Percentiles rank a stretch among this genome's conserved stretches.
These are phyloP conservation scores for Damaliscus lunatus DNA, from an alignment of 2,113 vertebrate genomes.

Conservation along the genomic window DNA sequence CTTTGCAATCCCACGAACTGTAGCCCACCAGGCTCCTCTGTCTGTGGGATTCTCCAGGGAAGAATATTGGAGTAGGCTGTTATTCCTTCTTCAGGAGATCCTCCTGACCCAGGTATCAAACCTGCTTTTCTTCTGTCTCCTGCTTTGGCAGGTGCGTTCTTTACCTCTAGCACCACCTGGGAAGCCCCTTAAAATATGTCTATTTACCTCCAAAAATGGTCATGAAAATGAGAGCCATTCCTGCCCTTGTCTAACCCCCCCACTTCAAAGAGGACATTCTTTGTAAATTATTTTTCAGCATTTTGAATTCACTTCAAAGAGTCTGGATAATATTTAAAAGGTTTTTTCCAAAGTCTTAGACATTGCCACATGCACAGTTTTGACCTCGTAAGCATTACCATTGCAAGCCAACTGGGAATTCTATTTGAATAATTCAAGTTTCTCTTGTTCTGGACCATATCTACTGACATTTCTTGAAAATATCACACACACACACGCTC, in stretches of 20 bases:
- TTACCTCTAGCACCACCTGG: background rate
- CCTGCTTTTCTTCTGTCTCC: background rate
- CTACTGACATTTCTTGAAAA: background rate
- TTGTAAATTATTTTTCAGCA: slow-evolving; percentile 58
- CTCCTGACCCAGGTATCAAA: background rate
- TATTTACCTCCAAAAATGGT: slow-evolving; percentile 43
- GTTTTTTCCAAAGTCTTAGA: slow-evolving; percentile 46
- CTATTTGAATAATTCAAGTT: slow-evolving; percentile 34
- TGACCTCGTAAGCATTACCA: slow-evolving; percentile 32
- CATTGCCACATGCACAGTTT: slow-evolving; percentile 46
- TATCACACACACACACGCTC: background rate
- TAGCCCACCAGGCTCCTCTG: background rate
- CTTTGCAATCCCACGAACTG: background rate
- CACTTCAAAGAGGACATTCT: slow-evolving; percentile 49
- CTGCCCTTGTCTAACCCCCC: background rate
- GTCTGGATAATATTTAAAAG: slow-evolving; percentile 60
- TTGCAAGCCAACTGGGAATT: slow-evolving; percentile 27
- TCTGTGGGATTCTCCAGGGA: background rate
- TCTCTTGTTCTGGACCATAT: background rate
- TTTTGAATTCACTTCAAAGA: slow-evolving; percentile 67
- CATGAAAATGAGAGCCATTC: slow-evolving; percentile 46
- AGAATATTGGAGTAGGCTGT: background rate
- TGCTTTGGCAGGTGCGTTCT: background rate
- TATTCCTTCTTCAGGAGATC: background rate
- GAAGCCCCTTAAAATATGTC: background rate